phyloP scores from a whole-genome alignment of 2,888 invertebrate genomes.

The Chloroclystis v-ata region DNA sequence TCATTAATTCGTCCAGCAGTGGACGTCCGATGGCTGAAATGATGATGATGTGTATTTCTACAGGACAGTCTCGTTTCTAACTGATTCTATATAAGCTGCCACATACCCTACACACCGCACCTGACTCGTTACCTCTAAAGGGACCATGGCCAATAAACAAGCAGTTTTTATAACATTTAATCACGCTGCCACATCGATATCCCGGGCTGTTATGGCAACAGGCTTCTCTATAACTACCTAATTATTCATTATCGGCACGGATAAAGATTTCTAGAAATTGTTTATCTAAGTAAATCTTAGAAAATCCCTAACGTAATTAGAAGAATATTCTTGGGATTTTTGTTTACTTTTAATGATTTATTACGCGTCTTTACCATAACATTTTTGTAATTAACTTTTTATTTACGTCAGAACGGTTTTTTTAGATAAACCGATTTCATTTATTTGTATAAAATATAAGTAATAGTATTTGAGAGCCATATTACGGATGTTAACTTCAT shows the following conservation, averaged over 20 bases:
- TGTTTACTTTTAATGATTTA: too few relatives aligned
- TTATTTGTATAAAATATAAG: too few relatives aligned
- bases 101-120: constrained; percentile 9
- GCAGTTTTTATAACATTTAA: constrained; percentile 14
- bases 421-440: too few relatives aligned
- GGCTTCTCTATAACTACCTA: neutral
- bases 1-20: too few relatives aligned
- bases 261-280: constrained; percentile 1
- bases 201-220: neutral
- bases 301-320: neutral
- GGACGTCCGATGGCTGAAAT: too few relatives aligned
- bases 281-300: neutral
- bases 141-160: constrained; percentile 11
- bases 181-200: neutral
- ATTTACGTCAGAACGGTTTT: too few relatives aligned
- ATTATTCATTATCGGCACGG: neutral
- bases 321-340: neutral
- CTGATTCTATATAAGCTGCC: neutral
- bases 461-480: too few relatives aligned
- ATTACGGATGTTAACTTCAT: too few relatives aligned
- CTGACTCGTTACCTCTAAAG: constrained; percentile 7
- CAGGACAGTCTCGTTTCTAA: neutral
- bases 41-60: too few relatives aligned
- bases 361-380: too few relatives aligned
- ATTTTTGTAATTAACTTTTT: too few relatives aligned